Base-by-base conservation (phyloP, 2,888 invertebrate genomes). In the Chloroclystis v-ata region DNA sequence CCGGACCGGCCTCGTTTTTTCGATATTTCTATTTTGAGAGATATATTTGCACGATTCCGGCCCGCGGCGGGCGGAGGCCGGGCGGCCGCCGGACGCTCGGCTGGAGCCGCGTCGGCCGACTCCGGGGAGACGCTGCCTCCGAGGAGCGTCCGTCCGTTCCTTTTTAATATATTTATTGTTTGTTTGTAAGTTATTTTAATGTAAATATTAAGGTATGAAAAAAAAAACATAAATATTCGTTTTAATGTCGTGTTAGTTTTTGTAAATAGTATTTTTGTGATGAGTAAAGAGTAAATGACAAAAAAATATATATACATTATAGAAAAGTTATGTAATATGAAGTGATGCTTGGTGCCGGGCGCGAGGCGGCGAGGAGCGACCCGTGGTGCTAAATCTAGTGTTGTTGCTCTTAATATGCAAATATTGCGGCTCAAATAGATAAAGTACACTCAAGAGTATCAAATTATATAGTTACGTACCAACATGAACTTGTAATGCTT, bases 151-250 rank as follows among this genome's bases (percentile, higher is more conserved):
- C 74, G 63, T 69, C 74, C 74, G 63, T 69, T 75, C 67, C 69
- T 81, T 82, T 84, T 78, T 80, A 81, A 63, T 72, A 69, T 82
- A 81, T 84, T 81, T 82, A 82, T 82, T 76, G 64, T 81, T 82
- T 78, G 70, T 84, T 82, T 82, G 60, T 85, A 85, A 84, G 84
- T 80, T 82, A 79, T 85, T 85, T n/a, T 83, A 81, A 78, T 83
- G 82, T 84, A 84, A 68, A 85, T 82, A 85, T 67, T 78, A 78
- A 78, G 78, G 74, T 72, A 72, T 76, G 60, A 68, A 71, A 69
- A 71, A 72, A 68, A 69, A 65, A 71, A 74, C 68, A 77, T 75
- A 78, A 71, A 76, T 75, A 75, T 78, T 76, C 69, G 65, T 73
- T 79, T 76, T 78, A 82, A 71, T 71, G 74, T 75, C 69, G 70